phyloP scores from a whole-genome alignment of 2,113 vertebrate species.

The Xenotilapia leptura region DNA sequence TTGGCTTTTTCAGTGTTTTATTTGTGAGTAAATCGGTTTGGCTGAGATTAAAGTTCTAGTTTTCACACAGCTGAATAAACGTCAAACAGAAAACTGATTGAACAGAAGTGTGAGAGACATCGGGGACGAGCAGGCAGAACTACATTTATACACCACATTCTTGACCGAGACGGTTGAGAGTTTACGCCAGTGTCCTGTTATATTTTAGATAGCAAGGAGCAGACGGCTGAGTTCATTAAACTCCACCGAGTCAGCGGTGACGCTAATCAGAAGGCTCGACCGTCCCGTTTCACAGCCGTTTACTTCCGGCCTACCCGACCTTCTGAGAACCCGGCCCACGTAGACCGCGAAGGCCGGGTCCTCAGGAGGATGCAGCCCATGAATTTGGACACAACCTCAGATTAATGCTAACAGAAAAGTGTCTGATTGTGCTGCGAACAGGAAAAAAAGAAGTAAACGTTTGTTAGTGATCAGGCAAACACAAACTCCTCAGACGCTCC shows the following conservation, averaged over 20 bases:
- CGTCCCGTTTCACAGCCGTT: rapidly evolving
- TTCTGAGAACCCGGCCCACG: neutral
- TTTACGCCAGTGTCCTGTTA: rapidly evolving
- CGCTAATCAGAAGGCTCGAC: rapidly evolving
- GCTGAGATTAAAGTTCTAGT: rapidly evolving
- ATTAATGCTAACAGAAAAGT: neutral
- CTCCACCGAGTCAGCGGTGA: rapidly evolving
- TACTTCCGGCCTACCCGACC: rapidly evolving
- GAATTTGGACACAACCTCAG: neutral
- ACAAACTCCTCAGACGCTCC: neutral
- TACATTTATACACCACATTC: neutral
- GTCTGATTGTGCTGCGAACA: neutral
- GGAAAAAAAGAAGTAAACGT: neutral
- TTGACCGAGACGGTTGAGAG: rapidly evolving
- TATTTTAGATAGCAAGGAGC: rapidly evolving
- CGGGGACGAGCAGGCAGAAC: neutral
- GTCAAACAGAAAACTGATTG: neutral
- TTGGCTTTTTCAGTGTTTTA: neutral
- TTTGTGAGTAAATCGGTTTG: rapidly evolving
- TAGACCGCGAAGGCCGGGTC: rapidly evolving
- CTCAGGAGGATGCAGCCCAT: neutral
- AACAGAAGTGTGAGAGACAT: neutral
- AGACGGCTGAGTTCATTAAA: rapidly evolving
- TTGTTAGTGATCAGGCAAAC: neutral
- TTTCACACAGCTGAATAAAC: neutral